Evolutionary conservation across 2,888 invertebrate genomes (phyloP), one percentile per base, ranked within the genome.

Genomic region (Hirtodrosophila cameraria): DNA sequence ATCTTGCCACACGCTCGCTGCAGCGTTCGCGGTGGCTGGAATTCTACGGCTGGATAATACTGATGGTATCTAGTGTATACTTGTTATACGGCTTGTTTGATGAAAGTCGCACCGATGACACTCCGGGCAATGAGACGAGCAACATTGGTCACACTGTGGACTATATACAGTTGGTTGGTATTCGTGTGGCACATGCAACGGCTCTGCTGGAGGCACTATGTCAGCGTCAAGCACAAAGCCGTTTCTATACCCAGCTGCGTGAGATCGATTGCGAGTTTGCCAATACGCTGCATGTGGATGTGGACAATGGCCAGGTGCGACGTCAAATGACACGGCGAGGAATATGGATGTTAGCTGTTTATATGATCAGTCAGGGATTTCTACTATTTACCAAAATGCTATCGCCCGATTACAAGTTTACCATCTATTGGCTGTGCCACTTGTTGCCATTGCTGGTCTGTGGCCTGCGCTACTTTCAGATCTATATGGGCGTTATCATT

Each of bases 381-480:
- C 86, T 87, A 15, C 25, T 89, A n/a, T 45, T 57, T 0, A 58
- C 80, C 2, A 78, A 81, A 41, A 41, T 83, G n/a, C 7, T 79
- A 0, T 31, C 20, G 1, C 38, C 60, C 1, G 48, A 60, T 4
- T 18, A 33, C 18, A 12, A 8, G 1, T 81, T 83, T n/a, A 49
- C 74, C 0, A 0, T 77, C 7, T 88, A 81, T 33, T 89, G 89
- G 88, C 28, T 89, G 9, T 61, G 76, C 39, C 89, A 90, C 57
- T 49, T 88, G 27, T 6, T 89, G 48, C 88, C 90, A 0, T 53
- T 88, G 20, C 15, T 87, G 0, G 72, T 88, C 5, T 88, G 87
- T 31, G 87, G 87, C 1, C 2, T 89, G 35, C 75, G 89, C 12
- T 90, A 90, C 53, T 88, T 88, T 63, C 91, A 90, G 75, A 86